Evolutionary conservation across 1,140 invertebrate genomes (phyloP).

Genomic region (Cryptotermes secundus): DNA sequence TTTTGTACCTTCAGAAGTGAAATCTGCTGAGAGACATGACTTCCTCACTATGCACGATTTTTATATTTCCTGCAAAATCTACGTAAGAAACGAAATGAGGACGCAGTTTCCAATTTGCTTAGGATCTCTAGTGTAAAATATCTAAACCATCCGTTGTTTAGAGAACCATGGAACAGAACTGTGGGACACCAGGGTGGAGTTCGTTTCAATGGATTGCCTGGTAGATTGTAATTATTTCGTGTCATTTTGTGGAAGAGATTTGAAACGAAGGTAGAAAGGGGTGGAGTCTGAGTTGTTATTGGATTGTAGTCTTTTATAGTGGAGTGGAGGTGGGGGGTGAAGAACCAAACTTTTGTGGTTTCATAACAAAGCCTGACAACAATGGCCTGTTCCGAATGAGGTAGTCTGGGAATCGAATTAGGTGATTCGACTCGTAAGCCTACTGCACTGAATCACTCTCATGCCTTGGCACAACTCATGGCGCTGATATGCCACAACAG

Average conservation of each 20-base stretch:
- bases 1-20: too few relatives aligned
- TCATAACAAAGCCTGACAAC: constrained; percentile 10
- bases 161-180: too few relatives aligned
- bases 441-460: not conserved
- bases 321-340: not conserved
- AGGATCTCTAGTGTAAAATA: too few relatives aligned
- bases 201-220: not conserved
- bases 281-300: not conserved
- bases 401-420: constrained; percentile 9
- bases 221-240: not conserved
- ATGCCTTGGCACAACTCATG: not conserved
- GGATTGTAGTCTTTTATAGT: not conserved
- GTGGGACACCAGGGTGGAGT: not conserved
- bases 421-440: not conserved
- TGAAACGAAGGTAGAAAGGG: not conserved
- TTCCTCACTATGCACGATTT: too few relatives aligned
- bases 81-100: too few relatives aligned
- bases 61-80: too few relatives aligned
- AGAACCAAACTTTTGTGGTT: not conserved
- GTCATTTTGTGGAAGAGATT: not conserved
- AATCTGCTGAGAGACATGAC: too few relatives aligned
- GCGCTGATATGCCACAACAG: not conserved
- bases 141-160: too few relatives aligned
- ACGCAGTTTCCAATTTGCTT: too few relatives aligned
- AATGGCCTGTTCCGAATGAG: not conserved